Percentiles rank a stretch among this genome's conserved stretches.
phyloP scores from a whole-genome alignment of 2,113 vertebrate species.

The Mus pahari region DNA sequence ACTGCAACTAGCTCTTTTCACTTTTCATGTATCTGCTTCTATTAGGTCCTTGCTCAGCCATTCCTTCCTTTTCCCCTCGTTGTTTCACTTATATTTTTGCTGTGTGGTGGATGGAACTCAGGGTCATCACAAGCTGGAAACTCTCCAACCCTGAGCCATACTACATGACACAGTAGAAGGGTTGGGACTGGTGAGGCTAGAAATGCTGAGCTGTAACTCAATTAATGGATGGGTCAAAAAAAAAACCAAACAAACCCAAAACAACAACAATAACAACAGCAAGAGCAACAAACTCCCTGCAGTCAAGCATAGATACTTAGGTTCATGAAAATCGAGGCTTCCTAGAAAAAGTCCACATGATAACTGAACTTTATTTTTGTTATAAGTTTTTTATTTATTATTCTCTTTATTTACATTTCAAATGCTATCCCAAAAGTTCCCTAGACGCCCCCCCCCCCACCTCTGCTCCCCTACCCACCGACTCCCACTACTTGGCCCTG shows the following conservation, averaged over 20 bases:
- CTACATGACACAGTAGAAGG: constrained; percentile 6
- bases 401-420: too few relatives aligned
- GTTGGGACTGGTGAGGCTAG: background rate
- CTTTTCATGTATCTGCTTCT: background rate
- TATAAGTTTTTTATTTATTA: too few relatives aligned
- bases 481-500: too few relatives aligned
- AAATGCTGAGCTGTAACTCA: background rate
- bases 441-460: too few relatives aligned
- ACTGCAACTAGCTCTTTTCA: background rate
- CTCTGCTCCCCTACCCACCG: too few relatives aligned
- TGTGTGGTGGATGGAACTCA: background rate
- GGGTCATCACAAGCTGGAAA: background rate
- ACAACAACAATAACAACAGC: too few relatives aligned
- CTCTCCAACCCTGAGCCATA: background rate
- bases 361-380: constrained; percentile 30
- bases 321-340: background rate
- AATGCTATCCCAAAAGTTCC: too few relatives aligned
- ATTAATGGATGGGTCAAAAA: constrained; percentile 2
- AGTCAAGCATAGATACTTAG: background rate
- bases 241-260: background rate
- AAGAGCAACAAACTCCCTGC: too few relatives aligned
- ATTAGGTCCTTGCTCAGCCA: background rate
- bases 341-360: background rate
- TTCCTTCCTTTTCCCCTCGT: background rate
- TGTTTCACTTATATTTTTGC: background rate